A percentile compares a stretch with the other conserved stretches of the same genome.
These are phyloP conservation scores for Bombus pyrosoma DNA, from an alignment of 1,140 invertebrate genomes.

Conservation along the genomic window DNA sequence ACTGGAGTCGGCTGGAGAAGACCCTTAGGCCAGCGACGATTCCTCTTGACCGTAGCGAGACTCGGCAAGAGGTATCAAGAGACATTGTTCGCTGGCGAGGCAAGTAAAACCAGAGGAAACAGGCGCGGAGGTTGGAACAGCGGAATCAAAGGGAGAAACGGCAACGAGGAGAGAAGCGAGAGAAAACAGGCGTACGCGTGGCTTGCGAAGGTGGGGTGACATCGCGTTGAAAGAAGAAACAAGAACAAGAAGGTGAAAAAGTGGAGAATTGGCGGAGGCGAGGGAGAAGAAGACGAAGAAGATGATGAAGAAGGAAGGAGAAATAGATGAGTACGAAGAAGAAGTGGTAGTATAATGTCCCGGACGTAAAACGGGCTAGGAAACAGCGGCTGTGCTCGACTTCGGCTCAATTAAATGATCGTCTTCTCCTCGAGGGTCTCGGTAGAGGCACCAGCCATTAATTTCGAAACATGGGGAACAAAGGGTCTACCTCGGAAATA, in stretches of 20 bases:
- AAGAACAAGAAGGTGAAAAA: neutral
- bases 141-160: neutral
- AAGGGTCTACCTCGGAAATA: conserved; percentile 74
- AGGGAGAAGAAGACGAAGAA: neutral
- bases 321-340: conserved; percentile 24
- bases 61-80: conserved; percentile 18
- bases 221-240: conserved; percentile 1
- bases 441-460: conserved; percentile 72
- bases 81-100: conserved; percentile 44
- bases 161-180: conserved; percentile 16
- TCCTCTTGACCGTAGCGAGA: conserved; percentile 33
- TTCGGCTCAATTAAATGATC: conserved; percentile 76
- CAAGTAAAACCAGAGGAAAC: conserved; percentile 48
- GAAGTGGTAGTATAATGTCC: conserved; percentile 51
- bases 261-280: neutral
- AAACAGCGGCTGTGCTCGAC: conserved; percentile 58
- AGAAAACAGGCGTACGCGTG: conserved; percentile 34
- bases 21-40: conserved; percentile 31
- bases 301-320: neutral
- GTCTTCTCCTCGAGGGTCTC: conserved; percentile 67
- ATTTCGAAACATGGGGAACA: conserved; percentile 79
- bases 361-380: conserved; percentile 51
- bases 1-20: neutral
- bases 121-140: conserved; percentile 3
- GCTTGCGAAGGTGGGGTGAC: neutral